Evolutionary conservation across 2,888 invertebrate genomes (phyloP).

Genomic region (Galerucella pusilla): DNA sequence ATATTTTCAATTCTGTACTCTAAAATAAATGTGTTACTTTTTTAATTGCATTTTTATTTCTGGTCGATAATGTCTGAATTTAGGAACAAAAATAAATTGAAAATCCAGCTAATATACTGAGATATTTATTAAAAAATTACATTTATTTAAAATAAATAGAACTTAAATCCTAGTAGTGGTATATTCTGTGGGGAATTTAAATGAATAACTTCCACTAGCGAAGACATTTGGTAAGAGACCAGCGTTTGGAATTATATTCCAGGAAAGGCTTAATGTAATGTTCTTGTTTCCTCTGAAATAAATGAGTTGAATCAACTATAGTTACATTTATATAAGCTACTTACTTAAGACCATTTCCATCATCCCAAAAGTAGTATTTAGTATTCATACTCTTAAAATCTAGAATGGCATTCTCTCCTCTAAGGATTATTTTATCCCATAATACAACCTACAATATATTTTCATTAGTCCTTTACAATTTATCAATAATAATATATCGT

Average conservation of each 20-base stretch:
- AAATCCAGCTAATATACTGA: neutral
- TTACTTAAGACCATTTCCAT: constrained; percentile 95
- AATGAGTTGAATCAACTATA: neutral
- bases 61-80: neutral
- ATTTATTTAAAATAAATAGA: constrained; percentile 17
- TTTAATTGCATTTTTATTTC: neutral
- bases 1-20: constrained; percentile 6
- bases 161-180: constrained; percentile 73
- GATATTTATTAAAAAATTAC: constrained; percentile 5
- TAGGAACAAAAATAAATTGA: neutral
- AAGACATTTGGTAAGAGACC: constrained; percentile 91
- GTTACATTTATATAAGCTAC: constrained; percentile 19
- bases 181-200: constrained; percentile 92
- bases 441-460: constrained; percentile 78
- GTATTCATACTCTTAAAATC: constrained; percentile 95
- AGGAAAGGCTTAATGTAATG: constrained; percentile 92
- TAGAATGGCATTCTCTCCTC: constrained; percentile 93
- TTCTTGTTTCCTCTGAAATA: constrained; percentile 86
- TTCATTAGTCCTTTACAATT: too few relatives aligned
- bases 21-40: constrained; percentile 21
- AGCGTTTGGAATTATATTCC: constrained; percentile 99
- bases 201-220: constrained; percentile 84
- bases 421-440: constrained; percentile 97
- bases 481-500: neutral
- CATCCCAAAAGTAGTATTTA: constrained; percentile 99